These are phyloP conservation scores for Samia ricini DNA, from an alignment of 1,140 invertebrate species.

Conservation along the genomic window DNA sequence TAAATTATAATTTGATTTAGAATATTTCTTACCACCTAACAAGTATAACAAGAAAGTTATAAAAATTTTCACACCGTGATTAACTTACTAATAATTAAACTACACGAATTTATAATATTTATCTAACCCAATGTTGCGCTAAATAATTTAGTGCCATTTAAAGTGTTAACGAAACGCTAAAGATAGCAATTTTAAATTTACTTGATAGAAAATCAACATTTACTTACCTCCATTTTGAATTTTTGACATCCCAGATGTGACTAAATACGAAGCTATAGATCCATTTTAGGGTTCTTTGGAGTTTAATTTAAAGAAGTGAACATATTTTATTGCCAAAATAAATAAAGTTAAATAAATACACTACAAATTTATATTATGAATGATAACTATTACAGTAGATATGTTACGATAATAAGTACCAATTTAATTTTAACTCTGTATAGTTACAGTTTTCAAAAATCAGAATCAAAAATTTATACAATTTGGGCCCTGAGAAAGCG, in stretches of 20 bases:
- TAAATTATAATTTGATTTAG: neutral
- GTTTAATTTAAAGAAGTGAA: neutral
- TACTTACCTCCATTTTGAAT: constrained; percentile 35
- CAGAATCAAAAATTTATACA: too few species aligned
- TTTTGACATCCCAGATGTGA: constrained; percentile 31
- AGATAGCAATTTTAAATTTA: constrained; percentile 60
- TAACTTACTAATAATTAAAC: constrained; percentile 20
- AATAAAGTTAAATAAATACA: neutral
- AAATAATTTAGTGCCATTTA: constrained; percentile 44
- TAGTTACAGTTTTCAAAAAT: too few species aligned
- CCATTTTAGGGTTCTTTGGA: constrained; percentile 23
- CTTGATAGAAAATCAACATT: constrained; percentile 65
- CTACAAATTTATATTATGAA: neutral
- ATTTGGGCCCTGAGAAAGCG: too few species aligned
- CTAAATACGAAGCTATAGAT: constrained; percentile 18
- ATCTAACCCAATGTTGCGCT: constrained; percentile 20
- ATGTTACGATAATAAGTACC: too few species aligned
- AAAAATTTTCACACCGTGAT: constrained; percentile 3
- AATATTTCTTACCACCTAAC: neutral
- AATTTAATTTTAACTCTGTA: too few species aligned
- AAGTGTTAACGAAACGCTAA: constrained; percentile 65
- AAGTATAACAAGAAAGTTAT: neutral
- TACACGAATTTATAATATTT: neutral
- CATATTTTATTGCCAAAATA: neutral
- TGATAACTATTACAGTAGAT: too few species aligned